These are phyloP conservation scores for Mystacides longicornis DNA, from an alignment of 2,888 invertebrate species.

Conservation along the genomic window DNA sequence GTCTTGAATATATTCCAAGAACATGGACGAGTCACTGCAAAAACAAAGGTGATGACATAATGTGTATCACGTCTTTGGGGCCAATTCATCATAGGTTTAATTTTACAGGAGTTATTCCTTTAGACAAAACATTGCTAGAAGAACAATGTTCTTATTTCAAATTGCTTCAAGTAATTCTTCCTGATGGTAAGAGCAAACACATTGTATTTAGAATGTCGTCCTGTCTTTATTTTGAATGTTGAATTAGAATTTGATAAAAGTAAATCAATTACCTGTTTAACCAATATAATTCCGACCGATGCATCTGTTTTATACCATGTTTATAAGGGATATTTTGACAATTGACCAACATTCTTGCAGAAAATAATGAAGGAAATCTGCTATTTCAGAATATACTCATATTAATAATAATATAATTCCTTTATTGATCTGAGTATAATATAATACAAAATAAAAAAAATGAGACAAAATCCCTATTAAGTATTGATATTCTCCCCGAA, in stretches of 20 bases:
- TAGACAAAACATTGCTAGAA: conserved; percentile 32
- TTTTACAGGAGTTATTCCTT: conserved; percentile 35
- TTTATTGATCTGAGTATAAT: too few relatives aligned
- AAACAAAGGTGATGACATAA: conserved; percentile 35
- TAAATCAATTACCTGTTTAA: neutral
- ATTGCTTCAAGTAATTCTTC: neutral
- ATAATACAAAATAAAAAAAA: too few relatives aligned
- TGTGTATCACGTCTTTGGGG: conserved; percentile 34
- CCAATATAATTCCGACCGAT: neutral
- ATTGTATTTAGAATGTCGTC: neutral
- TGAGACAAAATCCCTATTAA: too few relatives aligned
- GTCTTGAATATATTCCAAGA: conserved; percentile 34
- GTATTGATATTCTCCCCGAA: too few relatives aligned
- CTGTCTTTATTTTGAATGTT: too few relatives aligned
- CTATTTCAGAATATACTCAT: too few relatives aligned
- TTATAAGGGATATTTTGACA: too few relatives aligned
- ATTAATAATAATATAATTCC: too few relatives aligned
- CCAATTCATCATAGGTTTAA: conserved; percentile 35
- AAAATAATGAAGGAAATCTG: too few relatives aligned
- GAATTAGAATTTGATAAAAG: neutral
- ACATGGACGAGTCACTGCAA: conserved; percentile 43
- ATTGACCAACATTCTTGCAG: too few relatives aligned
- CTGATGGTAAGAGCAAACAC: neutral
- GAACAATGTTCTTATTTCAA: conserved; percentile 36
- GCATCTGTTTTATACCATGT: too few relatives aligned